These are phyloP conservation scores for Oreochromis spilurus DNA, from an alignment of 2,113 vertebrate genomes.

Conservation along the genomic window DNA sequence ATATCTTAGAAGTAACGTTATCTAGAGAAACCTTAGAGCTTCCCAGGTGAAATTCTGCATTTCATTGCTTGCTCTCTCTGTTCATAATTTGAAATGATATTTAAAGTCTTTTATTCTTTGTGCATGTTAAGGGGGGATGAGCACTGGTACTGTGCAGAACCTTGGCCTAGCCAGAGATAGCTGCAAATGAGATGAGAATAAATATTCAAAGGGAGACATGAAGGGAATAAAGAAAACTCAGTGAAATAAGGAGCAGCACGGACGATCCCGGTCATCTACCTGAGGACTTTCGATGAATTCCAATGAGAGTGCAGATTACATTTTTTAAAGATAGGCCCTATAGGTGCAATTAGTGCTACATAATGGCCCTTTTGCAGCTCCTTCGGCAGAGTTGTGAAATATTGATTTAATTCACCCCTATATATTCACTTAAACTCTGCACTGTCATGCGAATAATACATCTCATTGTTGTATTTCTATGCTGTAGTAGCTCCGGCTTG, in stretches of 20 bases:
- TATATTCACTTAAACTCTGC: slow-evolving; percentile 60
- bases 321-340: slow-evolving; percentile 54
- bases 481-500: slow-evolving; percentile 15
- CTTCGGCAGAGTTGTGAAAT: slow-evolving; percentile 51
- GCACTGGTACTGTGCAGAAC: neutral
- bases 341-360: slow-evolving; percentile 69
- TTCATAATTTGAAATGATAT: slow-evolving; percentile 5
- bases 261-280: slow-evolving; percentile 19
- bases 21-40: neutral
- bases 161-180: neutral
- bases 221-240: slow-evolving; percentile 38
- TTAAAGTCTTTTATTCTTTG: neutral
- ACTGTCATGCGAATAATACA: slow-evolving; percentile 46
- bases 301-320: slow-evolving; percentile 56
- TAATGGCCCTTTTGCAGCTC: slow-evolving; percentile 44
- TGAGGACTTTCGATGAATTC: slow-evolving; percentile 53
- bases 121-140: neutral
- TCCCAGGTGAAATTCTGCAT: neutral
- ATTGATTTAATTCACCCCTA: slow-evolving; percentile 62
- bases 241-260: slow-evolving; percentile 32
- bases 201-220: slow-evolving; percentile 43
- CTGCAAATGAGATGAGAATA: slow-evolving; percentile 41
- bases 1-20: neutral
- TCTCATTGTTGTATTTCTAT: slow-evolving; percentile 20
- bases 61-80: neutral